Percentiles rank a stretch among this genome's conserved stretches.
Evolutionary conservation across 1,140 invertebrate genomes (phyloP).

Genomic region (Hycleus phaleratus): DNA sequence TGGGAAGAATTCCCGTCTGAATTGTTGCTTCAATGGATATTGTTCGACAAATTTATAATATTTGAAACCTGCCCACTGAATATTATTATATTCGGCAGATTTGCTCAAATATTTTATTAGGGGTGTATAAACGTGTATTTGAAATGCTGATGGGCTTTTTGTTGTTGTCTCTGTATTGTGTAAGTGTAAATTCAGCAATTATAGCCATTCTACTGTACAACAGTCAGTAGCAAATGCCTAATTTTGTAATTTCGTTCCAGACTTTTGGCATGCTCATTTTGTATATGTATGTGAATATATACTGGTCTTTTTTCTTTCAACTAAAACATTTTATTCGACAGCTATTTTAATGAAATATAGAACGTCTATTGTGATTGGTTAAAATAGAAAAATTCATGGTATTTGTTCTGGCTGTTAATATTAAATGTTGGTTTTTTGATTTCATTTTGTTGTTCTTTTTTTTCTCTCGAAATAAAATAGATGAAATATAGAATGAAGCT

Average conservation of each 20-base stretch:
- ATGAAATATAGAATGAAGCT: not conserved
- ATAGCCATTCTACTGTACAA: conserved; percentile 8
- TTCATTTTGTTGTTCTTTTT: conserved; percentile 10
- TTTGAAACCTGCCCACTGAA: not conserved
- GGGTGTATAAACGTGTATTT: not conserved
- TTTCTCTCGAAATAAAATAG: conserved; percentile 1
- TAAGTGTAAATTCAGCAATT: conserved; percentile 13
- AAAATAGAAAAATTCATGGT: too few species aligned
- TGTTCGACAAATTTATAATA: conserved; percentile 27
- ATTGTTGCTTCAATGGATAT: conserved; percentile 18
- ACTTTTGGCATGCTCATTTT: conserved; percentile 11
- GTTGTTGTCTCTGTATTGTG: conserved; percentile 9
- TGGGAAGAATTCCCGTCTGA: conserved; percentile 19
- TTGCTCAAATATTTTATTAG: conserved; percentile 9
- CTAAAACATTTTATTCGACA: too few species aligned
- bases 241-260: conserved; percentile 10
- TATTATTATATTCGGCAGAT: conserved; percentile 1
- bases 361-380: too few species aligned
- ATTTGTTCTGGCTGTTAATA: too few species aligned
- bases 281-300: not conserved
- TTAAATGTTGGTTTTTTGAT: too few species aligned
- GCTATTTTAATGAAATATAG: too few species aligned
- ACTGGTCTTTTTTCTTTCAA: too few species aligned
- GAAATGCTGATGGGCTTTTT: conserved; percentile 5
- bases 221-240: conserved; percentile 13